Conservation (phyloP, 2,888 invertebrate genomes). For the Frankliniella intonsa region DNA sequence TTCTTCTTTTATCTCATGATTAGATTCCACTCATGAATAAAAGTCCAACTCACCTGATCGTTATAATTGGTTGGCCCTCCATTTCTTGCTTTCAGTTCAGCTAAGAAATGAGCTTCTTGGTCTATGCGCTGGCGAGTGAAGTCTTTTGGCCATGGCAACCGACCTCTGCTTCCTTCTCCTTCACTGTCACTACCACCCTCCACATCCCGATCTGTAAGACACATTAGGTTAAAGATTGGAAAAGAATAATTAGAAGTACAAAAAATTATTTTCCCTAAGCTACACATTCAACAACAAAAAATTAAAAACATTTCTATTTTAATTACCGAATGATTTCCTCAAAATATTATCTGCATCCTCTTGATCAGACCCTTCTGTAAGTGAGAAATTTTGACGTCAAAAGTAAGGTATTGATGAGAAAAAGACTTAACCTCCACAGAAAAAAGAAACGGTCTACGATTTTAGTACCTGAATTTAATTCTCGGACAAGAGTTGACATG, state of each 20-base stretch:
- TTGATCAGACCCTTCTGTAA: background rate
- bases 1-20: background rate
- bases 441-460: background rate
- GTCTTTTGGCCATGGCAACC: background rate
- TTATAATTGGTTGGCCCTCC: background rate
- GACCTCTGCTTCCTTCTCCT: background rate
- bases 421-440: background rate
- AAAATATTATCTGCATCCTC: background rate
- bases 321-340: background rate
- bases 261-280: background rate
- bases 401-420: background rate
- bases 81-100: background rate
- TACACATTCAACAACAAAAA: background rate
- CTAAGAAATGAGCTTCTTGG: conserved; percentile 1
- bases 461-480: conserved; percentile 62
- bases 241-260: background rate
- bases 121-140: background rate
- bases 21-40: background rate
- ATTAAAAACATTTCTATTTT: background rate
- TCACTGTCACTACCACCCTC: background rate
- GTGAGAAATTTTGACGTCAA: background rate
- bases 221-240: background rate
- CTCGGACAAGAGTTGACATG: conserved; percentile 94
- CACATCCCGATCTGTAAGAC: background rate
- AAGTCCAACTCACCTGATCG: background rate